A percentile compares a stretch with the other conserved stretches of the same genome.
Conservation (phyloP, 92 coral and sea anemone genomes). For the Chrysogorgia sp. region DNA sequence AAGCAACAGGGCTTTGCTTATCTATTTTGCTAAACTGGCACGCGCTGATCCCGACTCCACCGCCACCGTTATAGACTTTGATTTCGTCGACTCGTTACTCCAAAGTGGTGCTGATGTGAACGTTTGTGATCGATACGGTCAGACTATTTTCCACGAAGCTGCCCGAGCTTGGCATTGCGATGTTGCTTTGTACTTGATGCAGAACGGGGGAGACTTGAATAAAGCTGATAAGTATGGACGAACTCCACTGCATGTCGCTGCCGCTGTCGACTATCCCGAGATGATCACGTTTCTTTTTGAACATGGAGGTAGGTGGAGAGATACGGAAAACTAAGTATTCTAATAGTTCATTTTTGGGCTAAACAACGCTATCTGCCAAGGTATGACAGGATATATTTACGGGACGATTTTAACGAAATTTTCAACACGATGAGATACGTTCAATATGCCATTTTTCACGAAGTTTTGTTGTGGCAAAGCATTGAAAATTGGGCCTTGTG, state of each 20-base stretch:
- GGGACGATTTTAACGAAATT: no score
- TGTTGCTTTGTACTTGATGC: constrained; percentile 84
- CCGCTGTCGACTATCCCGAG: constrained; percentile 97
- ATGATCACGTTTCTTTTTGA: constrained; percentile 84
- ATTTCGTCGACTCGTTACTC: constrained; percentile 71
- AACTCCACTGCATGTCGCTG: constrained; percentile 90
- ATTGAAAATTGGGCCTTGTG: no score
- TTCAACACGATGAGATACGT: no score
- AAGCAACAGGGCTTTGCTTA: constrained; percentile 81
- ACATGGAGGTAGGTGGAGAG: constrained; percentile 66
- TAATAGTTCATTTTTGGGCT: neutral
- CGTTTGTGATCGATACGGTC: constrained; percentile 88
- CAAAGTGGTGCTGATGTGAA: constrained; percentile 87
- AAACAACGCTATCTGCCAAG: no score
- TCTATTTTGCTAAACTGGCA: constrained; percentile 94
- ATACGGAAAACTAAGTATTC: neutral
- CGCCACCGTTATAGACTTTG: constrained; percentile 83
- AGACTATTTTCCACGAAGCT: constrained; percentile 89
- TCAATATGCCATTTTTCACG: no score
- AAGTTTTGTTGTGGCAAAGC: no score
- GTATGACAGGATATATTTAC: no score
- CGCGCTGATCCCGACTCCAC: constrained; percentile 61
- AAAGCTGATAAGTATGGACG: constrained; percentile 80
- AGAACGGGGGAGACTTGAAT: constrained; percentile 90
- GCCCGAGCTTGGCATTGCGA: constrained; percentile 97